Evolutionary conservation across 1,140 invertebrate genomes (phyloP), one percentile per base, ranked within the genome.

Genomic region (Bombyx mandarina): DNA sequence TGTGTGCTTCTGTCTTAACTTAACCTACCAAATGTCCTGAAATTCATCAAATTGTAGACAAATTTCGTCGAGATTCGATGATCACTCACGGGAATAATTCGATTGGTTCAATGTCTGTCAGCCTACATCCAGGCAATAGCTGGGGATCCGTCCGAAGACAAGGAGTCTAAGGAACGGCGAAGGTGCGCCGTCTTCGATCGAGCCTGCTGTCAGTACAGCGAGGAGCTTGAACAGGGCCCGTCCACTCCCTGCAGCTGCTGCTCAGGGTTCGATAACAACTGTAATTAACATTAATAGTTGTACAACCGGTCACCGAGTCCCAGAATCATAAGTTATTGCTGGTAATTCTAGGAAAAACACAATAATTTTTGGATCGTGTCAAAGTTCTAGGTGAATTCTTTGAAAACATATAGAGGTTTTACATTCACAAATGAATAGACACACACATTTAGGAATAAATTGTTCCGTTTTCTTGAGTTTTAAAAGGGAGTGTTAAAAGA

Each of bases 161-260:
- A 63, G 59, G 81, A 84, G 71, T 85, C 79, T 42, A 82, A 66
- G 56, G 79, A 82, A 52, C 74, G 63, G 56, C 76, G 71, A 56
- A 58, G 62, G 26, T 35, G 26, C 26, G 26, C 26, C 61, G 67
- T 64, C 67, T 78, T 71, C 8, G 73, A 64, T 49, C 55, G 61
- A 35, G 66, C 65, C 62, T 77, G 74, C 57, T 84, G 81, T 86
- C 82, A 86, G 82, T 84, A 86, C 75, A 86, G 80, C 45, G 82
- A 86, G 0, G 82, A 73, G 61, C 79, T 82, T 4, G 82, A 79
- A 51, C 82, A 86, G 0, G 82, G 82, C 7, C 81, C 81, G 63
- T 86, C 82, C 35, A 86, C 81, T 35, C 82, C 82, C 58, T 86
- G 82, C 47, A 86, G 43, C 52, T 73, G 77, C 59, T 75, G 77